These are phyloP conservation scores for Synanthedon vespiformis DNA, from an alignment of 2,888 invertebrate species.

Conservation along the genomic window DNA sequence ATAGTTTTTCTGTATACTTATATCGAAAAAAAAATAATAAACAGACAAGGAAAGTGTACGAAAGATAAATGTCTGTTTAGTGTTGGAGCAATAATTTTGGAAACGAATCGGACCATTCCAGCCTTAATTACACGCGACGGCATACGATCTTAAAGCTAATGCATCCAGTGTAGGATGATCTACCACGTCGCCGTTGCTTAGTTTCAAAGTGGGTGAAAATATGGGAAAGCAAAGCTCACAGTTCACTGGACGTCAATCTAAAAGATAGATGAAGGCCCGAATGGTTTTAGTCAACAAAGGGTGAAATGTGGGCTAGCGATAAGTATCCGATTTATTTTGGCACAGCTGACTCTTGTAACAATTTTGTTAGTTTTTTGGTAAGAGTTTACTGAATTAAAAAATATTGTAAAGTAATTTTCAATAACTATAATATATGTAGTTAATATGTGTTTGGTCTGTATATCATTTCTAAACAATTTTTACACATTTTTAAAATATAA, in stretches of 20 bases:
- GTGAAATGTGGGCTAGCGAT: slow-evolving; percentile 2
- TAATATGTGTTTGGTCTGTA: too few species aligned
- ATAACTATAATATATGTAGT: too few species aligned
- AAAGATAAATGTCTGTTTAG: too few species aligned
- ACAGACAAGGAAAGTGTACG: too few species aligned
- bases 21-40: too few species aligned
- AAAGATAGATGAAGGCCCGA: slow-evolving; percentile 1
- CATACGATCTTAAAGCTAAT: background rate
- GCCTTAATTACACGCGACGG: background rate
- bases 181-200: background rate
- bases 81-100: background rate
- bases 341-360: too few species aligned
- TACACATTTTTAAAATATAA: too few species aligned
- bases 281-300: slow-evolving; percentile 2
- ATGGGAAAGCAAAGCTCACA: background rate
- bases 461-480: too few species aligned
- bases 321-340: slow-evolving; percentile 1
- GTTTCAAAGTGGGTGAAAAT: background rate
- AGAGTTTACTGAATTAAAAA: too few species aligned
- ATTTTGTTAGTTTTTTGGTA: too few species aligned
- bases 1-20: too few species aligned
- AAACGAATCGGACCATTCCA: background rate
- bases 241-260: background rate
- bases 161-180: background rate
- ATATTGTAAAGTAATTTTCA: too few species aligned